Conservation (phyloP, 2,113 vertebrate genomes). For the Glareola pratincola region DNA sequence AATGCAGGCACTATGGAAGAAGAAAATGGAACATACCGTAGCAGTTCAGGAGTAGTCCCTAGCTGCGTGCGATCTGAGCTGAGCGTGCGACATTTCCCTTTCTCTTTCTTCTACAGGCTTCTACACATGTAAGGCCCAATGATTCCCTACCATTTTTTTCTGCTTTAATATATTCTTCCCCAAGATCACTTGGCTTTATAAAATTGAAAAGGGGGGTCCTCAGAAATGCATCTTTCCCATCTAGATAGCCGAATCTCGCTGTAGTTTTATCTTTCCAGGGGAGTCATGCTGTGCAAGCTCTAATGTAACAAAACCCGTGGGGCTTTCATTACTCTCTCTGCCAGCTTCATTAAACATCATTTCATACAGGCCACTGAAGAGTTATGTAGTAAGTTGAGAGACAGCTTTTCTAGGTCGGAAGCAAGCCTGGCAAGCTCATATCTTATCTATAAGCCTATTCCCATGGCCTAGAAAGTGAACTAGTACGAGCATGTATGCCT, state of each 20-base stretch:
- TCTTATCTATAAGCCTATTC: conserved; percentile 9
- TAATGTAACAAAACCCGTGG: conserved; percentile 53
- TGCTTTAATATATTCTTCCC: background rate
- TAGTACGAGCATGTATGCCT: background rate
- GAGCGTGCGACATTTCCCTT: background rate
- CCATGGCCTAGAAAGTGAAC: background rate
- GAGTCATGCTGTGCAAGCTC: conserved; percentile 1
- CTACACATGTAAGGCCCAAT: background rate
- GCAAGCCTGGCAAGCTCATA: conserved; percentile 30
- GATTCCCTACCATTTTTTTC: background rate
- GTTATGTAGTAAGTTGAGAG: conserved; percentile 36
- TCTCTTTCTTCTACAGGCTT: background rate
- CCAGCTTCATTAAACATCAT: conserved; percentile 60
- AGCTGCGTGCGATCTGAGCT: background rate
- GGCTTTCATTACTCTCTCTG: conserved; percentile 55
- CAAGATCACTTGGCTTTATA: background rate
- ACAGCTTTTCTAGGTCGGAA: conserved; percentile 57
- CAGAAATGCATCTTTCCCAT: background rate
- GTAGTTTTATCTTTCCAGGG: conserved; percentile 16
- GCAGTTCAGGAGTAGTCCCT: background rate
- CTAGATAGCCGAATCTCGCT: background rate
- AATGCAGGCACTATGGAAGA: background rate
- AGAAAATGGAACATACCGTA: background rate
- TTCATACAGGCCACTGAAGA: conserved; percentile 41
- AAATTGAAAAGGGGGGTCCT: background rate